Base-by-base conservation (phyloP, 1,140 invertebrate species). In the Cherax quadricarinatus region DNA sequence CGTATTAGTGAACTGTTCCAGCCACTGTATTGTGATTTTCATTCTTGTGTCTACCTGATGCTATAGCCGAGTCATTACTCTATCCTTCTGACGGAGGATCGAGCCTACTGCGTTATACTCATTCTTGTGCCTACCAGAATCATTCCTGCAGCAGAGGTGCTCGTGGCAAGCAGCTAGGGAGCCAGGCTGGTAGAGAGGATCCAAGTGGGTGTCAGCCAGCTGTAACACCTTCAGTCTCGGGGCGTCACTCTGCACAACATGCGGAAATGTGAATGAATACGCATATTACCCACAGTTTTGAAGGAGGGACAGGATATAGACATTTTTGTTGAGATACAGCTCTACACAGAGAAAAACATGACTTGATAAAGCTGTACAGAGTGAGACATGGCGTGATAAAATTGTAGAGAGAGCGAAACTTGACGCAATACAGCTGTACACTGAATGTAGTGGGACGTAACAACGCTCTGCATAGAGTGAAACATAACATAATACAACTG, bases 201-300 rank as follows among this genome's bases (percentile, higher is more conserved):
- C 98, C 88, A 97, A 96, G 94, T 98, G 98, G 75, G 97, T 96
- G 94, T 98, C 98, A 0, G 97, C 96, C 78, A 98, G 94, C 62
- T 98, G 97, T 12, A 97, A 95, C 24, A 98, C 95, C 94, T 96
- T 96, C 24, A 91, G 21, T 21, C 14, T 48, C 18, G 75, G 83
- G 0, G 53, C 84, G 48, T 62, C 85, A 9, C 41, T 18, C 89
- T 91, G 78, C 2, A 49, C 0, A 30, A 16, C 1, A 80, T 7
- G 21, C 12, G 6, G 18, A 14, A 16, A 21, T 6, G 24, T 48
- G 3, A 24, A 0, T 53, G 7, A n/a, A 30, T 3, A 0, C 14
- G 4, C 18, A 41, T 62, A 24, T 41, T 4, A 81, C 30, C 30
- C 30, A 41, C 30, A 41, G 2, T 41, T 41, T 49, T 24, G 51